Base-by-base conservation (phyloP, 2,113 vertebrate species). In the Stercorarius parasiticus region DNA sequence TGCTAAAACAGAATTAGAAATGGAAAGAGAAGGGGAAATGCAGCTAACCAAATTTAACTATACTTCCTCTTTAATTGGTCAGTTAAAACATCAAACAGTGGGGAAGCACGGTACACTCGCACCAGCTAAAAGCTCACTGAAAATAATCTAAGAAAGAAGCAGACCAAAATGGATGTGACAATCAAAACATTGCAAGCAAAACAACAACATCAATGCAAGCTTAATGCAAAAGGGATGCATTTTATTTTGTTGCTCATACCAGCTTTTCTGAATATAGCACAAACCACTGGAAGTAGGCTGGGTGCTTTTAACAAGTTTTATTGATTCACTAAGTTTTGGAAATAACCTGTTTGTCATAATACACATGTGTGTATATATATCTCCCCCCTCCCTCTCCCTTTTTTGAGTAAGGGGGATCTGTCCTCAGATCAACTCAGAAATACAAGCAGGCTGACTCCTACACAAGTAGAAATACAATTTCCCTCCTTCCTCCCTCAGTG, bases 101-200 rank as follows among this genome's bases (percentile, higher is more conserved):
- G 19, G 27, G 43, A 72, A 92, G 36, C 20, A 52, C 27, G 34
- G 21, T 40, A 52, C 15, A 21, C 53, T 83, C 9, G 0, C 9
- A 55, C 27, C 50, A 81, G 23, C 49, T 87, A 42, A 94, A 87
- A 92, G 73, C 52, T 59, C 32, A n/a, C 56, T 49, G 34, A 43
- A 94, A 90, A 81, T 38, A 74, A 70, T 13, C 42, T 62, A 17
- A 73, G 56, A 43, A 69, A 87, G 52, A 42, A 88, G n/a, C 6
- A 92, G 86, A 71, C 15, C 15, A 59, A 91, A 93, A 84, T 65
- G 36, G 11, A 86, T 36, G 13, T 32, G 11, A 64, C 30, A 84
- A 81, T 64, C 38, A 86, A 95, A 90, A 81, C 19, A 88, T 11
- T 40, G 55, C 32, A 95, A 82, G 49, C 18, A 83, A 82, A 89